Evolutionary conservation across 2,797 vertebrate genomes (phyloP).

Genomic region (Poecilia wingei): DNA sequence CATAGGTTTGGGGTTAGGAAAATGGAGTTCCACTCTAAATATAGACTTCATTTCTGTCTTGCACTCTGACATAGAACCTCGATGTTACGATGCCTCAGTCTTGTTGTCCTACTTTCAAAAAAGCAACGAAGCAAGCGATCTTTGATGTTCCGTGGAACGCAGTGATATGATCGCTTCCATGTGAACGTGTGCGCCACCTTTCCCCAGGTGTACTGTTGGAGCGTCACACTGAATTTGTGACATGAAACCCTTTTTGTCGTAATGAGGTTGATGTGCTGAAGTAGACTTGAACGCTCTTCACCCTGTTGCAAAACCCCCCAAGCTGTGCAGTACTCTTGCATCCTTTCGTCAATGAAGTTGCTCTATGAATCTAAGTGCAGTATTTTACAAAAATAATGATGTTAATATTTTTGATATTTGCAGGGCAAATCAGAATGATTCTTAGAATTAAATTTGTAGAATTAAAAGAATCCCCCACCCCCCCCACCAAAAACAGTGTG

Average conservation of each 20-base stretch:
- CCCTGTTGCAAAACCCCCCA: slow-evolving; percentile 15
- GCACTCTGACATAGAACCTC: slow-evolving; percentile 30
- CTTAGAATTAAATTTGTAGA: background rate
- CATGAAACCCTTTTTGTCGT: slow-evolving; percentile 66
- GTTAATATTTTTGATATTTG: background rate
- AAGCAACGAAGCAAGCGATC: slow-evolving; percentile 56
- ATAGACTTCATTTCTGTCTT: slow-evolving; percentile 56
- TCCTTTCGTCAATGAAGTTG: background rate
- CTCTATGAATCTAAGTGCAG: background rate
- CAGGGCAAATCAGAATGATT: background rate
- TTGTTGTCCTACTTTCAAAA: slow-evolving; percentile 70
- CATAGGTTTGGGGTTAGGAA: slow-evolving; percentile 66
- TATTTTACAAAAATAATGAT: background rate
- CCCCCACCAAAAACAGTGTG: background rate
- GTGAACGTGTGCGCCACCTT: slow-evolving; percentile 37
- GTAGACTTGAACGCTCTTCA: slow-evolving; percentile 20
- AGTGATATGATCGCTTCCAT: slow-evolving; percentile 65
- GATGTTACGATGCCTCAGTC: slow-evolving; percentile 40
- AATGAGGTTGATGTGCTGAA: slow-evolving; percentile 64
- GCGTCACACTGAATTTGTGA: slow-evolving; percentile 53
- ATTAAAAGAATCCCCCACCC: too few species aligned
- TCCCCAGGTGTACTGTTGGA: slow-evolving; percentile 67
- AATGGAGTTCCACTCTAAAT: slow-evolving; percentile 76
- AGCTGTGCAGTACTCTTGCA: slow-evolving; percentile 2
- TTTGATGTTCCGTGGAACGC: slow-evolving; percentile 63